A percentile compares a stretch with the other conserved stretches of the same genome.
phyloP scores from a whole-genome alignment of 2,797 vertebrate species.

The Fistularia tabacaria region DNA sequence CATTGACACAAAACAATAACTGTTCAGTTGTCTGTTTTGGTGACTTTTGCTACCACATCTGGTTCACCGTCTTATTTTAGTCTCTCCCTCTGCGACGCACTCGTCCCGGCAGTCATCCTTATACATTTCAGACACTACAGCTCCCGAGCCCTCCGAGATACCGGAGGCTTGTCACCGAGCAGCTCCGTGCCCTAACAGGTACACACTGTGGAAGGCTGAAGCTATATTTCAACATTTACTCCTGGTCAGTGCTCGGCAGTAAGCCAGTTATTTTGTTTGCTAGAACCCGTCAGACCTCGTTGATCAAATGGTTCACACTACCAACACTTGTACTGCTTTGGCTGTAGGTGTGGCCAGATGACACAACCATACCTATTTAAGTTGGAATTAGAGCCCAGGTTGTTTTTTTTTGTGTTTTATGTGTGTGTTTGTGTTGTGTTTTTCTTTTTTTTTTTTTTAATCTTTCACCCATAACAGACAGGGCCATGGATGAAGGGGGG shows the following conservation, averaged over 20 bases:
- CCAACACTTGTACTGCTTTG: slow-evolving; percentile 1
- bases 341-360: background rate
- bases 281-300: slow-evolving; percentile 12
- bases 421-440: too few species aligned
- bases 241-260: slow-evolving; percentile 34
- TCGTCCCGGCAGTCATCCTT: slow-evolving; percentile 15
- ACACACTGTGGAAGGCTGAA: slow-evolving; percentile 11
- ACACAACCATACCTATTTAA: slow-evolving; percentile 1
- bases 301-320: background rate
- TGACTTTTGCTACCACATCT: background rate
- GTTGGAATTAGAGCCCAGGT: slow-evolving; percentile 15
- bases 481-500: slow-evolving; percentile 2
- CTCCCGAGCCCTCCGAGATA: background rate
- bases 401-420: background rate
- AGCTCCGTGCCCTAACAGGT: background rate
- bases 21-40: slow-evolving; percentile 10
- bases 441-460: too few species aligned
- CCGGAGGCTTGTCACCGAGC: slow-evolving; percentile 10
- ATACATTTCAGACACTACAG: slow-evolving; percentile 53
- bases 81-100: background rate
- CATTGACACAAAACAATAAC: slow-evolving; percentile 30
- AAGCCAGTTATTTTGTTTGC: slow-evolving; percentile 22
- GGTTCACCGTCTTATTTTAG: slow-evolving; percentile 8
- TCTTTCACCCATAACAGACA: slow-evolving; percentile 4
- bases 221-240: slow-evolving; percentile 20